phyloP scores from a whole-genome alignment of 2,797 vertebrate species.

The Darevskia nairensis region DNA sequence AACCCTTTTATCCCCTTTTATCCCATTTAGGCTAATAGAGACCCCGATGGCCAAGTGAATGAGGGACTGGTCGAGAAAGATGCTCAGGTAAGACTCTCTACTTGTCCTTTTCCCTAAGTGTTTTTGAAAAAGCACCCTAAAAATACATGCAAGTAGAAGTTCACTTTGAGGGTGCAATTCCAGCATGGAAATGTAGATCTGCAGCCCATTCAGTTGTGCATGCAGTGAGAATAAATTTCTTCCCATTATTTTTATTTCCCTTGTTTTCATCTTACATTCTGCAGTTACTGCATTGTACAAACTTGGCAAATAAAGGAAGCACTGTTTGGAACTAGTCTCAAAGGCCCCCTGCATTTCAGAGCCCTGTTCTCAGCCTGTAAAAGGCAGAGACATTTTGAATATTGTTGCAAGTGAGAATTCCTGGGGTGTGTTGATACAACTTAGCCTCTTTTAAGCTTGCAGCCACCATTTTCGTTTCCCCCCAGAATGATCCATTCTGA shows the following conservation, averaged over 20 bases:
- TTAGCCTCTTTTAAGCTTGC: background rate
- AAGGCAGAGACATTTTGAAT: background rate
- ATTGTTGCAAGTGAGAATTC: background rate
- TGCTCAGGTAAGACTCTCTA: conserved; percentile 84
- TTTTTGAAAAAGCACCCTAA: background rate
- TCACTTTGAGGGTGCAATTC: background rate
- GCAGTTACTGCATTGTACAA: background rate
- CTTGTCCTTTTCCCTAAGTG: background rate
- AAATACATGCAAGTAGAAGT: background rate
- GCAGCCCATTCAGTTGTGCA: background rate
- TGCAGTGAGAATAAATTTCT: background rate
- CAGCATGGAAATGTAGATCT: background rate
- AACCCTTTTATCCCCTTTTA: background rate
- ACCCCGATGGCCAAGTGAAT: conserved; percentile 79
- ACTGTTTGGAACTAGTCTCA: background rate
- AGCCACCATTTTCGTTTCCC: background rate
- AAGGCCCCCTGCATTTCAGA: background rate
- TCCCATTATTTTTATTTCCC: background rate
- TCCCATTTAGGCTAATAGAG: conserved; percentile 82
- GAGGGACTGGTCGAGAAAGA: conserved; percentile 87
- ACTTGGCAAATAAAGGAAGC: background rate
- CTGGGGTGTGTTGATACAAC: background rate
- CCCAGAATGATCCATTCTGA: background rate
- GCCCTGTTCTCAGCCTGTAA: background rate
- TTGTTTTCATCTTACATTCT: background rate